Base-by-base conservation (phyloP, 2,113 vertebrate species). In the Urocynchramus pylzowi region DNA sequence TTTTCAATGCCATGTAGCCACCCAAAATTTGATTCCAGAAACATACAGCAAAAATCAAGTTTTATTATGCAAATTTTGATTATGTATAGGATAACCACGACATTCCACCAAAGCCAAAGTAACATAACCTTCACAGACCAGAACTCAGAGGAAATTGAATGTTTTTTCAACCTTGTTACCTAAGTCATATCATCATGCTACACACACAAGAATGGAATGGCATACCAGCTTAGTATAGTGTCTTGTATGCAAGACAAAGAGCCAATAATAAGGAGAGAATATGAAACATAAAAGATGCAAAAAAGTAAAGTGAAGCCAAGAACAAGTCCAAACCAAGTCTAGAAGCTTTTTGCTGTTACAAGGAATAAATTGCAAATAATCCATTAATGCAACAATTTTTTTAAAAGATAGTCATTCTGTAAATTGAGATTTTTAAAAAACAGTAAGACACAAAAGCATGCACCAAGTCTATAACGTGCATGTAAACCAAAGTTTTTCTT, bases 121-220 rank as follows among this genome's bases (percentile, higher is more conserved):
- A 82, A 75, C 2, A 16, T 20, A 45, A 30, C 9, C 9, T 44
- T 49, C 19, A 74, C 4, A 54, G 52, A 79, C 13, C 16, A 68
- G 10, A 6, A 68, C 11, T 1, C 17, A 31, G 3, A 68, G 49
- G 6, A 84, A 52, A 52, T 1, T 31, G 54, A 56, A 4, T 15
- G 0, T 0, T 16, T 67, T 69, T 76, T 45, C 24, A 68, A 16
- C 2, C 1, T 37, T 60, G 39, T 74, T 69, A 20, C n/a, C 6
- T 13, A 41, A 53, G 23, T 45, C 7, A 27, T 68, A 54, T 53
- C 16, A 11, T 33, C 4, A 2, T 70, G 2, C 10, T 83, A 13
- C 11, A 30, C 37, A 35, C 6, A 16, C 3, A 50, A 79, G 10
- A 18, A 56, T 16, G 7, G 26, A 86, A 52, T 26, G 19, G 20